Evolutionary conservation across 1,140 invertebrate species (phyloP), one percentile per base, ranked within the genome.

Genomic region (Radopholus similis): DNA sequence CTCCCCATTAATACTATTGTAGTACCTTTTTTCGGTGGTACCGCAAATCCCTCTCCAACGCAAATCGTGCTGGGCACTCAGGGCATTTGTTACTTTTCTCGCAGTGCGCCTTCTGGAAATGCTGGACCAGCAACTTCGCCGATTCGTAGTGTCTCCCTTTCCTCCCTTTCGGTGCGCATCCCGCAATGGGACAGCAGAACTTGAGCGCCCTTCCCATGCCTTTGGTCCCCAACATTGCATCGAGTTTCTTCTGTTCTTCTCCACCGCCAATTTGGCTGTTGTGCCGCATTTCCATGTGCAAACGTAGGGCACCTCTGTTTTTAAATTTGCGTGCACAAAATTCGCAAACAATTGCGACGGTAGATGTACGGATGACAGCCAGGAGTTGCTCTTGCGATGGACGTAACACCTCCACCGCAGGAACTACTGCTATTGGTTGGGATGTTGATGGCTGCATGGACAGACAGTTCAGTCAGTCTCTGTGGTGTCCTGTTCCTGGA

Each of bases 11-110:
- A 51, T 51, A n/a, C 15, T 21, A 8, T 51, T 21, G 3, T 18
- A 23, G n/a, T 28, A 62, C 58, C 44, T 73, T 73, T 26, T 76
- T 73, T 28, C 35, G 30, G 57, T 73, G 72, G 38, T 76, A 73
- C 21, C 47, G 47, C 9, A 73, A 72, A 73, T 73, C 72, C 6
- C 72, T 40, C 28, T 44, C 49, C 28, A 73, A 59, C 0, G 55
- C 40, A 44, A 73, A 73, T 28, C 51, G 58, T 13, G 56, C 58
- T 15, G 37, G n/a, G 40, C 72, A 73, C 11, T 71, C 23, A 5
- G n/a, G 1, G 54, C 71, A 72, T 30, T 30, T 13, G 4, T 47
- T 37, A 15, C 30, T 54, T 42, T 73, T 73, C n/a, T 73, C 74
- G n/a, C 13, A 42, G 56, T 73, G 72, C 30, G 21, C 51, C 53